Conservation (phyloP, 2,888 invertebrate species). For the Calameuta pallipes region DNA sequence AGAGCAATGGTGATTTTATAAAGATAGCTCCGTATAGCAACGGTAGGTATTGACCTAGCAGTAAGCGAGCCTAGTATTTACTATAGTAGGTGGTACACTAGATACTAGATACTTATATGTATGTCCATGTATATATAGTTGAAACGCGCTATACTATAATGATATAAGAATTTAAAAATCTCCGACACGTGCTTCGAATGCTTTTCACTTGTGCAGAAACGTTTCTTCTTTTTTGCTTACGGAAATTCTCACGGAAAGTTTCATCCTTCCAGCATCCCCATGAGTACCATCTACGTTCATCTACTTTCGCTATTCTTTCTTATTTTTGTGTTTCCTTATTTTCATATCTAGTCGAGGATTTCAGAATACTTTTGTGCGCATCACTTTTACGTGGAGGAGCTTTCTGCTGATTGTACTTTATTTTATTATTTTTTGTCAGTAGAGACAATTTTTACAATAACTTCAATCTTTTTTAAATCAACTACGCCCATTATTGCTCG, state of each 20-base stretch:
- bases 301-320: neutral
- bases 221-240: slow-evolving; percentile 1
- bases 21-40: neutral
- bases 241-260: neutral
- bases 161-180: neutral
- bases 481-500: no score
- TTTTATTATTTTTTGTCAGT: neutral
- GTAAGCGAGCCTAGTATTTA: neutral
- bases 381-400: neutral
- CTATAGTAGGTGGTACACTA: neutral
- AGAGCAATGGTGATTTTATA: neutral
- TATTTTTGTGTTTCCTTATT: neutral
- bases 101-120: neutral
- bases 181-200: slow-evolving; percentile 12
- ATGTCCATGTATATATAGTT: neutral
- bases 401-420: neutral
- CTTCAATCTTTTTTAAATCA: neutral
- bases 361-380: neutral
- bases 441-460: neutral
- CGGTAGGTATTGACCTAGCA: neutral
- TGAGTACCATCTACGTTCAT: neutral
- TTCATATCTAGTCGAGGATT: neutral
- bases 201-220: slow-evolving; percentile 2
- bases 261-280: neutral
- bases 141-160: neutral